phyloP scores from a whole-genome alignment of 1,140 invertebrate species.

The Macrocentrus cingulum region DNA sequence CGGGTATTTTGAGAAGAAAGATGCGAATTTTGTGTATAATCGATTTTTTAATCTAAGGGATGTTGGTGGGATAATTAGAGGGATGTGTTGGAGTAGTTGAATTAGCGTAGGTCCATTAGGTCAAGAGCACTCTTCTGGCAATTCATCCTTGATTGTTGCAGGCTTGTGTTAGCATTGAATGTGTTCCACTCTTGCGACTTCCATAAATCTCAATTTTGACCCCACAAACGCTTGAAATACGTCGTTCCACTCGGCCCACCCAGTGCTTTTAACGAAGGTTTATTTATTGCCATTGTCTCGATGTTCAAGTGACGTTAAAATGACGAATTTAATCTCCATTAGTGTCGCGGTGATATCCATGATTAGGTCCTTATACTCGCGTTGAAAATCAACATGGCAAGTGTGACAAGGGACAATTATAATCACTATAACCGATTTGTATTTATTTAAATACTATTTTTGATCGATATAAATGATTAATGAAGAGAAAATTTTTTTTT shows the following conservation, averaged over 20 bases:
- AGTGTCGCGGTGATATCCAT: too few relatives aligned
- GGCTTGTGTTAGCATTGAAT: not conserved
- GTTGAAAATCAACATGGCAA: too few relatives aligned
- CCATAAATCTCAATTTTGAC: constrained; percentile 23
- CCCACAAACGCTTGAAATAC: constrained; percentile 7
- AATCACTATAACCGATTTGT: too few relatives aligned
- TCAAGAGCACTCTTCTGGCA: constrained; percentile 7
- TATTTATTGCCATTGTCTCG: not conserved
- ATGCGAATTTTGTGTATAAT: too few relatives aligned
- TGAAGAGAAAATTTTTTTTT: too few relatives aligned
- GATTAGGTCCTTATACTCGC: too few relatives aligned
- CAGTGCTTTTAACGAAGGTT: not conserved
- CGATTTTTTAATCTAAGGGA: too few relatives aligned
- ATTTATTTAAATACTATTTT: too few relatives aligned
- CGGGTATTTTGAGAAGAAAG: too few relatives aligned
- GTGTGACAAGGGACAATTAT: too few relatives aligned
- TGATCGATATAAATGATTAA: too few relatives aligned
- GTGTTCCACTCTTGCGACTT: not conserved
- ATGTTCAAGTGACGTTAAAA: not conserved
- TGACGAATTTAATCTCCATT: too few relatives aligned
- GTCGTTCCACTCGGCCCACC: not conserved
- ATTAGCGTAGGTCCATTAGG: constrained; percentile 22
- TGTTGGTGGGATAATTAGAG: not conserved
- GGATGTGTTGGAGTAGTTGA: not conserved
- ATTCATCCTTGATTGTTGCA: constrained; percentile 19